Evolutionary conservation across 2,888 invertebrate genomes (phyloP).

Genomic region (Mystacides longicornis): DNA sequence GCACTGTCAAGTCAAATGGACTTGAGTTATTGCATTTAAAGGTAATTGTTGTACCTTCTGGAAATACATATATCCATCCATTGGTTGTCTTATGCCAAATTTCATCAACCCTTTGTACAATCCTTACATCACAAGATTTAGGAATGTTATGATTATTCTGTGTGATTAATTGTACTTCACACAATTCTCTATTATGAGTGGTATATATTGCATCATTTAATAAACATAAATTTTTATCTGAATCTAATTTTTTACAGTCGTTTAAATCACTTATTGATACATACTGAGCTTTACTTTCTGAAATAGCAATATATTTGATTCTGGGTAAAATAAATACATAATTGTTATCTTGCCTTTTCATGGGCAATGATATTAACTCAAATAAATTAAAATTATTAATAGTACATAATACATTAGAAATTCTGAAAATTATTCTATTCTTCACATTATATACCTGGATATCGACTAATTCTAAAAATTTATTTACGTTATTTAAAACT

Average conservation of each 20-base stretch:
- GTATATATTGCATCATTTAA: neutral
- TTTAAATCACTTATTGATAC: neutral
- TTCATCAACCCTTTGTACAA: neutral
- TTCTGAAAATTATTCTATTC: neutral
- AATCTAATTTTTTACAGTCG: neutral
- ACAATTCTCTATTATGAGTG: neutral
- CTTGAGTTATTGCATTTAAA: neutral
- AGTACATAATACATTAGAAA: neutral
- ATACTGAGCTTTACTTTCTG: conserved; percentile 3
- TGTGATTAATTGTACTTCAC: neutral
- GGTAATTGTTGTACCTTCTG: neutral
- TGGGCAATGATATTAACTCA: neutral
- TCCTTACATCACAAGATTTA: neutral
- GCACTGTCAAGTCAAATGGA: neutral
- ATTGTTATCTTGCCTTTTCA: neutral
- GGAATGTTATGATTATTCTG: neutral
- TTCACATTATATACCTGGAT: neutral
- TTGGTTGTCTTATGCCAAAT: neutral
- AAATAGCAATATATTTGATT: neutral
- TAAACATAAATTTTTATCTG: neutral
- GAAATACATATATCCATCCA: neutral
- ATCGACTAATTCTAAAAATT: neutral
- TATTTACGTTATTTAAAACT: neutral
- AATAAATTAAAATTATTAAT: neutral
- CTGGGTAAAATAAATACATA: neutral